A percentile compares a stretch with the other conserved stretches of the same genome.
phyloP scores from a whole-genome alignment of 2,888 invertebrate species.

The Torymus aiolomorphi region DNA sequence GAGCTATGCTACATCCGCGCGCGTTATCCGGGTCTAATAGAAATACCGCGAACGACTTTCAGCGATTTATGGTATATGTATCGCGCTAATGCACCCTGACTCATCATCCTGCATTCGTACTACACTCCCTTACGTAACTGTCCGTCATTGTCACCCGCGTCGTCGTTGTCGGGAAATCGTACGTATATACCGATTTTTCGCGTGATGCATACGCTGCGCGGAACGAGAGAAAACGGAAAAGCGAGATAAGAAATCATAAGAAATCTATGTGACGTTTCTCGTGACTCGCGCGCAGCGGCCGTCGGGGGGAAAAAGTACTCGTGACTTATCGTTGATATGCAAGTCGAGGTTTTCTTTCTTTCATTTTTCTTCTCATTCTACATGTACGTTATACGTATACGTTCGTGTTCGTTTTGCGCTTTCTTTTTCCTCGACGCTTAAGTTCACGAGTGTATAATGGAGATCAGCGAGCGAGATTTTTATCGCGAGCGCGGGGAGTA shows the following conservation, averaged over 20 bases:
- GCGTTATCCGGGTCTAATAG: background rate
- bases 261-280: slow-evolving; percentile 30
- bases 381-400: too few relatives aligned
- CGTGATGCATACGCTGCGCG: background rate
- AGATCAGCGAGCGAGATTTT: too few relatives aligned
- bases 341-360: background rate
- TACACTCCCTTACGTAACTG: too few relatives aligned
- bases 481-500: too few relatives aligned
- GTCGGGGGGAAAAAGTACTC: background rate
- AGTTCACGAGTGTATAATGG: too few relatives aligned
- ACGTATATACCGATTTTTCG: too few relatives aligned
- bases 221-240: slow-evolving; percentile 1
- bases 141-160: background rate
- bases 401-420: too few relatives aligned
- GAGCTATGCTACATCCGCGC: too few relatives aligned
- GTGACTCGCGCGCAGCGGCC: slow-evolving; percentile 13
- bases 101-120: too few relatives aligned
- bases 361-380: background rate
- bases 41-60: slow-evolving; percentile 1
- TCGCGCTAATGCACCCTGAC: too few relatives aligned
- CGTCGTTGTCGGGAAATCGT: background rate
- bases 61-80: background rate
- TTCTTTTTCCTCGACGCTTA: too few relatives aligned
- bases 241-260: slow-evolving; percentile 20
- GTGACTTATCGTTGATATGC: slow-evolving; percentile 44